A percentile compares a stretch with the other conserved stretches of the same genome.
Evolutionary conservation across 2,113 vertebrate genomes (phyloP).

Genomic region (Atrichornis clamosus): DNA sequence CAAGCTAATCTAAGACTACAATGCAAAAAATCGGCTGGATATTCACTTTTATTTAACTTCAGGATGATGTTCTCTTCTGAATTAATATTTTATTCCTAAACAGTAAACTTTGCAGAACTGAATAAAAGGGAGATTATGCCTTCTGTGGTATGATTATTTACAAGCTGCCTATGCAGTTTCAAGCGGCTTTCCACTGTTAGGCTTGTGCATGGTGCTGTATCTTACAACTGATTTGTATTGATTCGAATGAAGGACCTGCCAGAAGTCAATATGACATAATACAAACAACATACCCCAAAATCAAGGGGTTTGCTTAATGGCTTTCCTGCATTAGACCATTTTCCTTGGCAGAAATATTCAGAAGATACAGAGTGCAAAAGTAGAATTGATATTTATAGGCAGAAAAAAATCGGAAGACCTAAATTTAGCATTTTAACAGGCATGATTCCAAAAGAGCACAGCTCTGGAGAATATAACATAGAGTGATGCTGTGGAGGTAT

Average conservation of each 20-base stretch:
- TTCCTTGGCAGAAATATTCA: not conserved
- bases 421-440: not conserved
- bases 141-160: not conserved
- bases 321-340: not conserved
- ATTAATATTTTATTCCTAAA: not conserved
- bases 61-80: not conserved
- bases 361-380: not conserved
- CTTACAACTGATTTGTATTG: not conserved
- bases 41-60: not conserved
- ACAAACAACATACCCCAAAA: not conserved
- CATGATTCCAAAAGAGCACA: not conserved
- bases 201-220: not conserved
- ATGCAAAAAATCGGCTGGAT: accelerated
- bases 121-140: not conserved
- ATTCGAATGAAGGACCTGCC: not conserved
- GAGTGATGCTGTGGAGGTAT: not conserved
- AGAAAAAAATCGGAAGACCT: not conserved
- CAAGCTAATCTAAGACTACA: not conserved
- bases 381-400: not conserved
- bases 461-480: not conserved
- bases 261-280: not conserved
- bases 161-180: not conserved
- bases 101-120: not conserved
- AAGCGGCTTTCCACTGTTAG: not conserved
- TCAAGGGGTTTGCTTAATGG: not conserved